These are phyloP conservation scores for Coracopsis vasa DNA, from an alignment of 2,113 vertebrate species.

Conservation along the genomic window DNA sequence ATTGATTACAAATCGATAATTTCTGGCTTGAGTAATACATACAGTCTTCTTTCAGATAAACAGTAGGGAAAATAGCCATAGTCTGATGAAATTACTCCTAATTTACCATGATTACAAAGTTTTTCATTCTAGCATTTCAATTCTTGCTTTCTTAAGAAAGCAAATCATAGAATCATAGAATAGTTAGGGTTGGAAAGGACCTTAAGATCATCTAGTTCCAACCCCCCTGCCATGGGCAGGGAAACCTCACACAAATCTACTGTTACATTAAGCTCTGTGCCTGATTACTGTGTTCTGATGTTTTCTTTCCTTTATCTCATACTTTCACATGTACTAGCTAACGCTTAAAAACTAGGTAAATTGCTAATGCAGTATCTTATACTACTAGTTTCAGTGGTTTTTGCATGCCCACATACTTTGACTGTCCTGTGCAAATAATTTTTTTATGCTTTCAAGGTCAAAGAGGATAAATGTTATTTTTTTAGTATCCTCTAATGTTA, in stretches of 20 bases:
- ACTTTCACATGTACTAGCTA: not conserved
- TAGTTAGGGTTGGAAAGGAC: too few species aligned
- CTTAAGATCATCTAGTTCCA: too few species aligned
- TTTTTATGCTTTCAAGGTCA: not conserved
- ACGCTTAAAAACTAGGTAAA: not conserved
- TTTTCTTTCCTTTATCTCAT: not conserved
- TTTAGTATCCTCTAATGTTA: not conserved
- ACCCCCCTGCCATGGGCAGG: too few species aligned
- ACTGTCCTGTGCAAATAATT: not conserved
- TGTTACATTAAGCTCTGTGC: not conserved
- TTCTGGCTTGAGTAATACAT: not conserved
- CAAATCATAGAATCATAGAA: too few species aligned
- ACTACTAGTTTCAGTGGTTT: not conserved
- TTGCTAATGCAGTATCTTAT: not conserved
- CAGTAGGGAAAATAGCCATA: not conserved
- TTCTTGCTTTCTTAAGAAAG: not conserved
- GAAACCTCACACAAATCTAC: too few species aligned
- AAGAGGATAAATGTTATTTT: not conserved
- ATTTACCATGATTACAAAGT: not conserved
- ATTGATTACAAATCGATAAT: fast-evolving
- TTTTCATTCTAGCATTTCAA: not conserved
- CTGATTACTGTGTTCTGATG: not conserved
- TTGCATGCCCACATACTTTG: not conserved
- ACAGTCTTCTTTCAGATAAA: not conserved
- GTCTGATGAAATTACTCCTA: not conserved